Conservation (phyloP, 2,797 vertebrate species). For the Coregonus sp. region DNA sequence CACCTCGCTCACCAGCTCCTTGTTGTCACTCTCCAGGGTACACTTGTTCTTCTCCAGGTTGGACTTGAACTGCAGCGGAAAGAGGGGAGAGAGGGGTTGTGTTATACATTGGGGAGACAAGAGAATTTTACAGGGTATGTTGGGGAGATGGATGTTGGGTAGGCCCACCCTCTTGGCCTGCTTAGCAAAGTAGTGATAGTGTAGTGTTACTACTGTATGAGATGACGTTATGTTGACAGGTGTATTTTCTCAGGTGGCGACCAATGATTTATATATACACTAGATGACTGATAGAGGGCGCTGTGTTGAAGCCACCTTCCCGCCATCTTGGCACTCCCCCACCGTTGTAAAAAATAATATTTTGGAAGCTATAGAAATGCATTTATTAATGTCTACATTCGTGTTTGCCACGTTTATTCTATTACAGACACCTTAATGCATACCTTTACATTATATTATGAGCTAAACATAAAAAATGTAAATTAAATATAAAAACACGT, state of each 20-base stretch:
- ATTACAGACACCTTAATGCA: too few species aligned
- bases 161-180: background rate
- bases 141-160: background rate
- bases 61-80: constrained; percentile 81
- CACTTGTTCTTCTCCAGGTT: constrained; percentile 98
- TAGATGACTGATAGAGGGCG: too few species aligned
- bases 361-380: too few species aligned
- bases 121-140: background rate
- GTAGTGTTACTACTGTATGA: background rate
- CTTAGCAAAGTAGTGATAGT: background rate
- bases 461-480: too few species aligned
- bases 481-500: too few species aligned
- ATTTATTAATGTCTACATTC: too few species aligned
- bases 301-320: too few species aligned
- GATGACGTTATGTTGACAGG: background rate
- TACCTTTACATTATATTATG: too few species aligned
- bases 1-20: constrained; percentile 89
- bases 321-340: too few species aligned
- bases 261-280: too few species aligned
- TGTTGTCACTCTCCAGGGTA: constrained; percentile 91
- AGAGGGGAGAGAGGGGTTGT: background rate
- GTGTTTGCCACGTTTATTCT: too few species aligned
- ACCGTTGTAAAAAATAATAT: too few species aligned
- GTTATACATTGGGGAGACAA: background rate
- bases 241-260: background rate